Evolutionary conservation across 2,888 invertebrate species (phyloP).

Genomic region (Hypomecis punctinalis): DNA sequence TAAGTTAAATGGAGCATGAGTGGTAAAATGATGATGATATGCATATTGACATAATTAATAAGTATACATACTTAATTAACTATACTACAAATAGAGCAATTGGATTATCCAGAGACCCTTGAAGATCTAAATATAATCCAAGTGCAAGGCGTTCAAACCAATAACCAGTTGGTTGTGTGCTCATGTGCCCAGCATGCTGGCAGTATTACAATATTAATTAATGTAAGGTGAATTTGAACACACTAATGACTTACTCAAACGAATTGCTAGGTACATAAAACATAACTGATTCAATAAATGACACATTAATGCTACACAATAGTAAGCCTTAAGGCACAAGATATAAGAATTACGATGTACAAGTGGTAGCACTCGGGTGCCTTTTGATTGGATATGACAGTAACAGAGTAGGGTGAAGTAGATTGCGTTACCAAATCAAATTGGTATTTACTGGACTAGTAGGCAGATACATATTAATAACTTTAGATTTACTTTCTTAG

Average conservation of each 20-base stretch:
- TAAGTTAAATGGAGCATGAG: too few species aligned
- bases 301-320: conserved; percentile 6
- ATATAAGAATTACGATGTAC: conserved; percentile 2
- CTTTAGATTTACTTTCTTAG: conserved; percentile 21
- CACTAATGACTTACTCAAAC: not conserved
- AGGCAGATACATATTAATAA: conserved; percentile 50
- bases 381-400: conserved; percentile 68
- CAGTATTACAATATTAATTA: not conserved
- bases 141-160: too few species aligned
- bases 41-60: too few species aligned
- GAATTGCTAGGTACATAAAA: not conserved
- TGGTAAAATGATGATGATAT: too few species aligned
- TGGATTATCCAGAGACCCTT: too few species aligned
- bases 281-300: conserved; percentile 19
- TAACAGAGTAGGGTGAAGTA: conserved; percentile 63
- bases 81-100: too few species aligned
- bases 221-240: not conserved
- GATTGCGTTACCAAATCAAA: conserved; percentile 61
- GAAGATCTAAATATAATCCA: too few species aligned
- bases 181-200: too few species aligned
- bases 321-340: not conserved
- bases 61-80: too few species aligned
- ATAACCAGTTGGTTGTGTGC: too few species aligned
- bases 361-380: conserved; percentile 18
- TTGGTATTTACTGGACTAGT: conserved; percentile 51